Conservation (phyloP, 2,797 vertebrate species). For the Sphenopsis melanotis region DNA sequence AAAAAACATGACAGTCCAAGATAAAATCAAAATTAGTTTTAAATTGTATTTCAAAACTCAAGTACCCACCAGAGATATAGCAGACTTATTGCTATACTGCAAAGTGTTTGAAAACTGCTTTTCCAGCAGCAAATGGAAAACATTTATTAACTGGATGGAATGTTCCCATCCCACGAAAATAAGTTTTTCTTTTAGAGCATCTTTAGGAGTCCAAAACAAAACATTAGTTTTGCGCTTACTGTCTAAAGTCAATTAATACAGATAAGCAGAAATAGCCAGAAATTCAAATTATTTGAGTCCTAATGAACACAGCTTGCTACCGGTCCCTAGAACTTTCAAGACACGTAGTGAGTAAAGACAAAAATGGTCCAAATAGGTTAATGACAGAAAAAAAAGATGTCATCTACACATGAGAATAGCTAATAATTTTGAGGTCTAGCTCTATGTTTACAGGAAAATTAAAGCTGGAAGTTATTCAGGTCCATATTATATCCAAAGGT, state of each 20-base stretch:
- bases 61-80: background rate
- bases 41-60: background rate
- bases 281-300: background rate
- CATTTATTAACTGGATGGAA: background rate
- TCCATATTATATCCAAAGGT: background rate
- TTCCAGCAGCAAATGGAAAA: background rate
- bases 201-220: background rate
- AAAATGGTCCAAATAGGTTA: background rate
- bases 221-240: background rate
- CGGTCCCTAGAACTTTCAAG: background rate
- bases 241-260: background rate
- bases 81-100: background rate
- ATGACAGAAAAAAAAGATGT: background rate
- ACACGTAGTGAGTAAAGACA: accelerated
- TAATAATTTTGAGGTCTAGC: background rate
- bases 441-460: background rate
- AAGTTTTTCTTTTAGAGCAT: background rate
- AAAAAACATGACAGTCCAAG: background rate
- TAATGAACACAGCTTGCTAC: background rate
- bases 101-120: background rate
- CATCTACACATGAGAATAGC: background rate
- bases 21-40: background rate
- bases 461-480: background rate
- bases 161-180: background rate
- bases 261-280: background rate